A percentile compares a stretch with the other conserved stretches of the same genome.
These are phyloP conservation scores for Cantharis lateralis DNA, from an alignment of 2,888 invertebrate genomes.

Conservation along the genomic window DNA sequence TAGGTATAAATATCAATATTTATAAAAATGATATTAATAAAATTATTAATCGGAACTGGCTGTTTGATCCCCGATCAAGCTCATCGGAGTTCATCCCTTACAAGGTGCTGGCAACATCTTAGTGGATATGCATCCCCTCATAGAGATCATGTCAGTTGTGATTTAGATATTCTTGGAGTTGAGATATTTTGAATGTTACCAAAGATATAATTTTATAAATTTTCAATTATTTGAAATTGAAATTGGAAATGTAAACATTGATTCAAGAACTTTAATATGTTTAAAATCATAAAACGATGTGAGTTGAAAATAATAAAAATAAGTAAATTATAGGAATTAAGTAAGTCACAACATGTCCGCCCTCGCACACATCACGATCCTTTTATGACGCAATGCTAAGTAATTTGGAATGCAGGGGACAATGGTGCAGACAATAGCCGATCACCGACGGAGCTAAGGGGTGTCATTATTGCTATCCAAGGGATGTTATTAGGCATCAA, in stretches of 20 bases:
- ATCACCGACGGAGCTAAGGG: constrained; percentile 48
- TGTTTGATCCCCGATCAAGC: no score
- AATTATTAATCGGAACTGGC: no score
- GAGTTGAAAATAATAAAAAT: background rate
- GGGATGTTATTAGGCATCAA: constrained; percentile 56
- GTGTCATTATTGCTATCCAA: constrained; percentile 48
- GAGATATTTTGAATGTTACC: no score
- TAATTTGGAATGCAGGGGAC: constrained; percentile 38
- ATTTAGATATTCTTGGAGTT: no score
- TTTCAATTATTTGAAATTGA: no score
- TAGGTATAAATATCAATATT: background rate
- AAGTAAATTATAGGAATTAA: constrained; percentile 49
- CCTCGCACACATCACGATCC: constrained; percentile 38
- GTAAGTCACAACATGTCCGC: constrained; percentile 52
- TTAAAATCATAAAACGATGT: background rate
- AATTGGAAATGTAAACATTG: background rate
- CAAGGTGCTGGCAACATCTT: no score
- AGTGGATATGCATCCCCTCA: no score
- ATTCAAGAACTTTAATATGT: background rate
- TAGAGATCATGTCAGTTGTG: no score
- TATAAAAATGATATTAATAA: no score
- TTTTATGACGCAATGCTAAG: constrained; percentile 38
- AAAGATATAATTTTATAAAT: no score
- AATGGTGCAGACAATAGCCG: constrained; percentile 49
- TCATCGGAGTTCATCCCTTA: no score